Base-by-base conservation (phyloP, 1,140 invertebrate genomes). In the Apis cerana region DNA sequence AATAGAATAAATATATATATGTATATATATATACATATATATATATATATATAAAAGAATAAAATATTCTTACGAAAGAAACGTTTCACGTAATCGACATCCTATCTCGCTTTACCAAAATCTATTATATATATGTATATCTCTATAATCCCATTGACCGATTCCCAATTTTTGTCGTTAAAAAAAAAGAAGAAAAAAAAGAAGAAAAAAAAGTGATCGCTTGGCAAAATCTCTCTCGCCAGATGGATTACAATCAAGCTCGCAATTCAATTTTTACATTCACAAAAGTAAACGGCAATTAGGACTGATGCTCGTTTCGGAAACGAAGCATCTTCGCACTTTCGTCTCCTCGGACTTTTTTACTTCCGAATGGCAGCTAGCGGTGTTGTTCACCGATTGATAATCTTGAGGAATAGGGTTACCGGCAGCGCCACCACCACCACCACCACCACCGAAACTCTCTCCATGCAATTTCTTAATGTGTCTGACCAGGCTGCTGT, bases 401-500 rank as follows among this genome's bases (percentile, higher is more conserved):
- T 27, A 56, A 7, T 78, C 50, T n/a, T 17, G 15, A 1, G 65
- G 27, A 5, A 70, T 8, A 1, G 33, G 23, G 2, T 33, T 54
- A 19, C 15, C 9, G 11, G 15, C 13, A 43, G 5, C 33, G 33
- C 33, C 33, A 43, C 33, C 33, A 43, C 33, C 33, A 43, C 33
- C 33, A 0, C 33, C 33, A 43, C 33, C 33, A 15, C 56, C 50
- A 13, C 72, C 81, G 68, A 61, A 21, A 65, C 62, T 87, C 59
- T 82, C 61, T 13, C 76, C 78, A 52, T 90, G 89, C 12, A 82
- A 77, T 4, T 78, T 85, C 12, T 67, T 85, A 58, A 90, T 15
- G 19, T 91, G 89, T 59, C 90, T 70, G 0, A 48, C 71, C 48
- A 90, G 50, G 65, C 84, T 86, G 81, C 67, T 84, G 7, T 70